Percentiles rank a stretch among this genome's conserved stretches.
Evolutionary conservation across 2,797 vertebrate genomes (phyloP).

Genomic region (Etheostoma nigrum): DNA sequence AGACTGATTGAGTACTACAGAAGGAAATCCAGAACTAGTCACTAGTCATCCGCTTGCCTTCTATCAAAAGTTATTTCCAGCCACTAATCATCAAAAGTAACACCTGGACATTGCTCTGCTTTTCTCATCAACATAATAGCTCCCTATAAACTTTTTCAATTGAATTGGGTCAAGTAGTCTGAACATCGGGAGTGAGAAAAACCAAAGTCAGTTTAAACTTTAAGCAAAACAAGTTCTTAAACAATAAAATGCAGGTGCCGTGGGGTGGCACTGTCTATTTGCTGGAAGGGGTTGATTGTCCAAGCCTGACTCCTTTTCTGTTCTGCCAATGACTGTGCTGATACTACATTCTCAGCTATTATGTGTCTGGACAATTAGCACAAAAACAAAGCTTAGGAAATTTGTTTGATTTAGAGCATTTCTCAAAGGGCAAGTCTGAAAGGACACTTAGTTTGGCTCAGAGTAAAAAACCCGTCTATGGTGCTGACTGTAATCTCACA

Average conservation of each 20-base stretch:
- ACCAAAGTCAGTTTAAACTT: slow-evolving; percentile 32
- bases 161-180: slow-evolving; percentile 31
- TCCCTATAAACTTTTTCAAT: slow-evolving; percentile 26
- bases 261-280: slow-evolving; percentile 34
- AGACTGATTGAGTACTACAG: neutral
- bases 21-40: slow-evolving; percentile 1
- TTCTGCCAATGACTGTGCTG: slow-evolving; percentile 49
- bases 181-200: neutral
- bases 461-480: slow-evolving; percentile 44
- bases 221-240: slow-evolving; percentile 50
- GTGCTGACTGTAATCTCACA: slow-evolving; percentile 29
- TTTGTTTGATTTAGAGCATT: slow-evolving; percentile 30
- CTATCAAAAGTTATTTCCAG: slow-evolving; percentile 24
- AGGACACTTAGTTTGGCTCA: slow-evolving; percentile 40
- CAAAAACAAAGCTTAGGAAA: slow-evolving; percentile 43
- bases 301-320: slow-evolving; percentile 12
- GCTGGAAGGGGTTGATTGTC: slow-evolving; percentile 40
- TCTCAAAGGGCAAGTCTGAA: slow-evolving; percentile 39
- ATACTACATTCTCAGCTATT: slow-evolving; percentile 44
- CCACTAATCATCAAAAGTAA: slow-evolving; percentile 14
- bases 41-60: neutral
- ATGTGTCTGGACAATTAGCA: slow-evolving; percentile 43
- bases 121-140: slow-evolving; percentile 32
- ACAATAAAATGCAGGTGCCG: slow-evolving; percentile 42
- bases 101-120: slow-evolving; percentile 16